These are phyloP conservation scores for Sebastes fasciatus DNA, from an alignment of 2,113 vertebrate species.

Conservation along the genomic window DNA sequence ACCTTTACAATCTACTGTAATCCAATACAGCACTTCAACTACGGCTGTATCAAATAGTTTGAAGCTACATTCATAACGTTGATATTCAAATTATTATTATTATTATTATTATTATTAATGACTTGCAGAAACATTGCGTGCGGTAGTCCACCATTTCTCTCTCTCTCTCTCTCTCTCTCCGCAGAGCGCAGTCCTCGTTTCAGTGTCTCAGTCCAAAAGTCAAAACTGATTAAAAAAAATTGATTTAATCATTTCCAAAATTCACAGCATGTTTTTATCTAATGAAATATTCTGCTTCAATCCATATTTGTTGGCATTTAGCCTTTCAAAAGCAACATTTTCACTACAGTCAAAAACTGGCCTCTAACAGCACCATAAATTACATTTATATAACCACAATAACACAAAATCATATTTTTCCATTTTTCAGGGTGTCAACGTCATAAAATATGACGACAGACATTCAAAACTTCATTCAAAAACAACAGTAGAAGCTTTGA, in stretches of 20 bases:
- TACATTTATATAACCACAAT: too few relatives aligned
- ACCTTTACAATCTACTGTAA: slow-evolving; percentile 6
- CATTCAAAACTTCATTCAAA: too few relatives aligned
- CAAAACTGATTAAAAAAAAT: too few relatives aligned
- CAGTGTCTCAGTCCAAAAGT: background rate
- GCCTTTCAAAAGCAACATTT: background rate
- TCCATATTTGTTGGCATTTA: background rate
- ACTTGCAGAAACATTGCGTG: background rate
- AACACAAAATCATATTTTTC: too few relatives aligned
- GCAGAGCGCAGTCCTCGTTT: background rate
- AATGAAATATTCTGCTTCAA: background rate
- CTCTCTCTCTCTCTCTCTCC: background rate
- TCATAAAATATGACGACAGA: too few relatives aligned
- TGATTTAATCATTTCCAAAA: too few relatives aligned
- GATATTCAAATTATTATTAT: background rate
- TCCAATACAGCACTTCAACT: background rate
- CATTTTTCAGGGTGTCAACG: too few relatives aligned
- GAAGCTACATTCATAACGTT: background rate
- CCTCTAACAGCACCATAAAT: too few relatives aligned
- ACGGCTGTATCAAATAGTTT: background rate
- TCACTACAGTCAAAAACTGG: too few relatives aligned
- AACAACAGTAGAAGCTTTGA: too few relatives aligned
- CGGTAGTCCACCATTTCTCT: background rate
- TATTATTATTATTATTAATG: background rate
- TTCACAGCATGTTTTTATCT: too few relatives aligned